These are phyloP conservation scores for Brotula barbata DNA, from an alignment of 2,797 vertebrate species.

Conservation along the genomic window DNA sequence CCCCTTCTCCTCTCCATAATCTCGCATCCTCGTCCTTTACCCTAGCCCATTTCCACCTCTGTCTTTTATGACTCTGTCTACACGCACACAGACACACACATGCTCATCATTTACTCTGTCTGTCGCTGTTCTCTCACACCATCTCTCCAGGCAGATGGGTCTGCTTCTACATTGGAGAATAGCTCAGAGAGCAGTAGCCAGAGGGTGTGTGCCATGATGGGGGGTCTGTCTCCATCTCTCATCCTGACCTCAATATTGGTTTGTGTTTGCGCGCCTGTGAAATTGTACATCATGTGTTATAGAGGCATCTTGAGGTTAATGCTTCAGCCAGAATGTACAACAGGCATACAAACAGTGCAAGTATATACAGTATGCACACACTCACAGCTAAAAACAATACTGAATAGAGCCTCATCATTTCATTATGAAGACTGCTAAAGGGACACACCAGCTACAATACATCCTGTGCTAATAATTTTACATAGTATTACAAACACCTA, in stretches of 20 bases:
- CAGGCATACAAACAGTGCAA: not conserved
- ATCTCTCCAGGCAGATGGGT: slow-evolving; percentile 70
- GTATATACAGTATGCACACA: slow-evolving; percentile 1
- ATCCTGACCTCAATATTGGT: slow-evolving; percentile 73
- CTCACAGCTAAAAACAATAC: not conserved
- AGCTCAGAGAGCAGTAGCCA: slow-evolving; percentile 65
- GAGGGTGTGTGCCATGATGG: slow-evolving; percentile 62
- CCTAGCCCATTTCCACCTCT: slow-evolving; percentile 50
- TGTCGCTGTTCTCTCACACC: slow-evolving; percentile 22
- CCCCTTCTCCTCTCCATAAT: slow-evolving; percentile 13
- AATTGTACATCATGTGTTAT: slow-evolving; percentile 38
- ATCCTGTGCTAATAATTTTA: not conserved
- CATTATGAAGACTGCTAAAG: not conserved
- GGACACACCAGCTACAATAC: not conserved
- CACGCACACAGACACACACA: not conserved
- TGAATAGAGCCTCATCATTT: too few species aligned
- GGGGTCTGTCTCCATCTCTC: slow-evolving; percentile 55
- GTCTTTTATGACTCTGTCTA: slow-evolving; percentile 40
- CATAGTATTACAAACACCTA: not conserved
- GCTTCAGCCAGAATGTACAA: slow-evolving; percentile 23
- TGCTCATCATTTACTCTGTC: slow-evolving; percentile 3
- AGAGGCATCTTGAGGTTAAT: slow-evolving; percentile 52
- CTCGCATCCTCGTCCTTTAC: slow-evolving; percentile 45
- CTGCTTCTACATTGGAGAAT: slow-evolving; percentile 70
- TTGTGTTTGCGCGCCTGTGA: slow-evolving; percentile 27